Evolutionary conservation across 2,888 invertebrate genomes (phyloP).

Genomic region (Stenodera caucasica): DNA sequence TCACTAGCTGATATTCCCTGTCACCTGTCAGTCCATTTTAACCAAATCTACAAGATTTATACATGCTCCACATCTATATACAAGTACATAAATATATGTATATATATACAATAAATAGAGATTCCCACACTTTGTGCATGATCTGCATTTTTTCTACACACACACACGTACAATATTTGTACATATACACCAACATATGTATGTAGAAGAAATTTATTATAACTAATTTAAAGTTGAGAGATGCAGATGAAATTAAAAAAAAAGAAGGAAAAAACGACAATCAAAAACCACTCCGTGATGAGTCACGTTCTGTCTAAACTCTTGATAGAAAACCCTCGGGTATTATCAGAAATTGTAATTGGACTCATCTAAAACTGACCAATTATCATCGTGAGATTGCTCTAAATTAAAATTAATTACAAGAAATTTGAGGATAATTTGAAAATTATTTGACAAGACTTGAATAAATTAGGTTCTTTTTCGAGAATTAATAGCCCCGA

Average conservation of each 20-base stretch:
- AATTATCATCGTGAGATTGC: slow-evolving; percentile 1
- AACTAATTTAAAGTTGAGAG: slow-evolving; percentile 11
- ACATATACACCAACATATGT: too few relatives aligned
- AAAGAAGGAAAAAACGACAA: too few relatives aligned
- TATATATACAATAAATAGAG: background rate
- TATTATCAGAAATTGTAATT: slow-evolving; percentile 7
- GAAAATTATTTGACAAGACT: background rate
- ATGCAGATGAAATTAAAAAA: too few relatives aligned
- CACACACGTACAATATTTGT: background rate
- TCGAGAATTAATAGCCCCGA: background rate
- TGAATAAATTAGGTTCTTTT: background rate
- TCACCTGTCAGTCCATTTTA: slow-evolving; percentile 31
- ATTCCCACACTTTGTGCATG: slow-evolving; percentile 8
- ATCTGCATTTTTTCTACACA: slow-evolving; percentile 4
- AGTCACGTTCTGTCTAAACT: slow-evolving; percentile 12
- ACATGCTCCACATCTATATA: background rate
- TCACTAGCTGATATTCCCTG: slow-evolving; percentile 28
- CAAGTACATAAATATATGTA: background rate
- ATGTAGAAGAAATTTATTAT: too few relatives aligned
- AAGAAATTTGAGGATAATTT: background rate
- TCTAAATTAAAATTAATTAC: slow-evolving; percentile 3
- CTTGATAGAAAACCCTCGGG: slow-evolving; percentile 8
- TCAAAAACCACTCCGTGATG: background rate
- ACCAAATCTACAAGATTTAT: slow-evolving; percentile 5
- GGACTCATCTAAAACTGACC: slow-evolving; percentile 4